These are phyloP conservation scores for Catamblyrhynchus diadema DNA, from an alignment of 2,797 vertebrate species.

Conservation along the genomic window DNA sequence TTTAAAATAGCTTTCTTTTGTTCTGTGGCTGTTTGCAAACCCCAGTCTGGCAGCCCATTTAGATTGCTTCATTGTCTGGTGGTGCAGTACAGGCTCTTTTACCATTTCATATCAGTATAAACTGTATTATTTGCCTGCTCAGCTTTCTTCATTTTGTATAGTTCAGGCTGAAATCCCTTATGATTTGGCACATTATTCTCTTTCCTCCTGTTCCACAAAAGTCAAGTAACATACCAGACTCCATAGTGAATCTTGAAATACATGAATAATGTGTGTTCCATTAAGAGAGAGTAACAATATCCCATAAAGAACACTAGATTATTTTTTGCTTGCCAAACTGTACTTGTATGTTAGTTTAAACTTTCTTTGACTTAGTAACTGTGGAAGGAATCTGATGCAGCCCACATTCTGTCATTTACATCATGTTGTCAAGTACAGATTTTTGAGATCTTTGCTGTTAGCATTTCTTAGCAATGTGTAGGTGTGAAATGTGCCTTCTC, in stretches of 20 bases:
- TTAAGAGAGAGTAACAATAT: not conserved
- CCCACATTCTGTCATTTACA: not conserved
- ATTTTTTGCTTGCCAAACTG: not conserved
- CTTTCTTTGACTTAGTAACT: constrained; percentile 28
- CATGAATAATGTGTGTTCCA: not conserved
- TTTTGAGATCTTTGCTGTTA: constrained; percentile 6
- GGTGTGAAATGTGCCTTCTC: constrained; percentile 12
- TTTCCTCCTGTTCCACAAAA: not conserved
- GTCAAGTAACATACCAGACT: not conserved
- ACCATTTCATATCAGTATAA: not conserved
- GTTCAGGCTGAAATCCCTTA: not conserved
- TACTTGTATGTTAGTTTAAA: not conserved
- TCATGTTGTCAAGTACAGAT: not conserved
- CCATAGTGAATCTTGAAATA: not conserved
- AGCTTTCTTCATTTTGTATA: not conserved
- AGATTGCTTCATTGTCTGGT: not conserved
- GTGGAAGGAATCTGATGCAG: constrained; percentile 1
- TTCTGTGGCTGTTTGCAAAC: not conserved
- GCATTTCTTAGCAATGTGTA: constrained; percentile 9
- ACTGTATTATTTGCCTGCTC: not conserved
- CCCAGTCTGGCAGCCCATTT: not conserved
- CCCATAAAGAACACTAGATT: not conserved
- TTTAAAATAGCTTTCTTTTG: not conserved
- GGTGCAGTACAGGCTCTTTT: not conserved
- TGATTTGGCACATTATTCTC: not conserved